Base-by-base conservation (phyloP, 2,888 invertebrate species). In the Himalopsyche tibetana region DNA sequence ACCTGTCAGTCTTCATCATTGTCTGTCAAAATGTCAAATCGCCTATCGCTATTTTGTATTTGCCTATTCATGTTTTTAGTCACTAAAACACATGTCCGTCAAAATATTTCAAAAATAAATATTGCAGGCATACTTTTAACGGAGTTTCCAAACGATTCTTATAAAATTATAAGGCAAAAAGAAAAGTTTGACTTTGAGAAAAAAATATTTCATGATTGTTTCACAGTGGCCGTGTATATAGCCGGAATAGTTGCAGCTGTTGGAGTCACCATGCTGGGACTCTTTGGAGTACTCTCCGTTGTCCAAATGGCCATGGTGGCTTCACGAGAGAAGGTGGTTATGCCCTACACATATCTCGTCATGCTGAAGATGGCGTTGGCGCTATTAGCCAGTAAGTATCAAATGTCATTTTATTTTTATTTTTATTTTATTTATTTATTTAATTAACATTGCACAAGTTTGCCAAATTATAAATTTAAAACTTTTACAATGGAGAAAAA, bases 261-360 rank as follows among this genome's bases (percentile, higher is more conserved):
- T 85, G 96, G 97, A 83, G 96, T 97, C 79, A 92, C 95, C 2
- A 92, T 95, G 83, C 93, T 97, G 89, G 97, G 96, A 79, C 92
- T 97, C 85, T 96, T 96, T 92, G 97, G 97, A 92, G 92, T 96
- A 87, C 92, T 97, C 88, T 96, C 97, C 83, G 95, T 97, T 88
- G 94, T 97, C 89, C 97, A 97, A 91, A 94, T 98, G 89, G 96
- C 97, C 88, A 97, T 97, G 97, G 95, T 97, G 90, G 96, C 96
- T 84, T 97, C 97, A 83, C 95, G 96, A 90, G 97, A 97, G 91
- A 95, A 95, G 90, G 95, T 97, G 88, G 95, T 95, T 88, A 93
- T 97, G 92, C 95, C 95, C 90, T 97, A 97, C 92, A 95, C 95
- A 88, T 93, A 95, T 88, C 95, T 96, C 83, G 95, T 97, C 87